These are phyloP conservation scores for Luffia ferchaultella DNA, from an alignment of 2,888 invertebrate genomes.

Conservation along the genomic window DNA sequence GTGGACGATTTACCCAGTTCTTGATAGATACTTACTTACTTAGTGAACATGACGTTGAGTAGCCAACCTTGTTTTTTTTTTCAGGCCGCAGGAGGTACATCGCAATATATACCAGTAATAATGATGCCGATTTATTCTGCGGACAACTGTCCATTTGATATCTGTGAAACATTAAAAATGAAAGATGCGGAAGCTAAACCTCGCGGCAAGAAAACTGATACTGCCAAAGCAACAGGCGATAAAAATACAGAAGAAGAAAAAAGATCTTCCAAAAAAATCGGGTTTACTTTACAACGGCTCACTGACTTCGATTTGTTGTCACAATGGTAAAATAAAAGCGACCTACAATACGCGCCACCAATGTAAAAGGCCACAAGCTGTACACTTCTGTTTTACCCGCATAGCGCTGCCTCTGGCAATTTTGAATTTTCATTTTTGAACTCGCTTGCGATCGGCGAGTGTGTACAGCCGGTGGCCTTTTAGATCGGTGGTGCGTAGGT, in stretches of 20 bases:
- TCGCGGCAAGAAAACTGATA: slow-evolving; percentile 14
- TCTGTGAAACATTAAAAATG: slow-evolving; percentile 38
- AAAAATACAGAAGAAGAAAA: slow-evolving; percentile 27
- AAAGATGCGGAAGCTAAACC: slow-evolving; percentile 26
- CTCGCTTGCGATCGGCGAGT: too few species aligned
- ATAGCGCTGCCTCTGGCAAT: too few species aligned
- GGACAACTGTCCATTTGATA: slow-evolving; percentile 46
- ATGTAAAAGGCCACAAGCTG: too few species aligned
- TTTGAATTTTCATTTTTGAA: too few species aligned
- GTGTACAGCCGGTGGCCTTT: too few species aligned
- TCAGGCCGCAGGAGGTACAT: slow-evolving; percentile 11
- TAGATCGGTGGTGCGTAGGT: too few species aligned
- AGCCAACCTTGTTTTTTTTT: background rate
- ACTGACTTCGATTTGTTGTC: slow-evolving; percentile 50
- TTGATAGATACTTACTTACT: background rate
- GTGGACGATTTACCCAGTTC: background rate
- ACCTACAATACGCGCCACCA: too few species aligned
- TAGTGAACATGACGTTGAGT: background rate
- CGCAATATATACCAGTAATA: slow-evolving; percentile 44
- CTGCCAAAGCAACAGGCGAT: slow-evolving; percentile 15
- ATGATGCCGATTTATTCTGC: slow-evolving; percentile 51
- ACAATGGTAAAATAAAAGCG: slow-evolving; percentile 46
- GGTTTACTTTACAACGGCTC: slow-evolving; percentile 39
- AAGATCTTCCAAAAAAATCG: slow-evolving; percentile 36
- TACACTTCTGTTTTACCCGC: too few species aligned